Percentiles rank a stretch among this genome's conserved stretches.
Evolutionary conservation across 1,140 invertebrate species (phyloP).

Genomic region (Atta texana): DNA sequence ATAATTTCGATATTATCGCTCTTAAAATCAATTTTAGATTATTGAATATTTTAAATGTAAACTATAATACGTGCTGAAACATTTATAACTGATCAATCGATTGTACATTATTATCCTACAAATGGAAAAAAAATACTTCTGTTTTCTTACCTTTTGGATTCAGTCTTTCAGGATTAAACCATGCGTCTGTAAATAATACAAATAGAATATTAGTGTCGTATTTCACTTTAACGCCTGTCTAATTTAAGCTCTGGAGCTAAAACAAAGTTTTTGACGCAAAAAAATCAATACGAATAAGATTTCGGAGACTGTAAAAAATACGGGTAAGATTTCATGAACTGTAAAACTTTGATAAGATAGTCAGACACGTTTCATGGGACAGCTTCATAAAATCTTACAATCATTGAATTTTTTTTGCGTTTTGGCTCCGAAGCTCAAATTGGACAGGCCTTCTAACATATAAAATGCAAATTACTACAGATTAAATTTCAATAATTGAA

Average conservation of each 20-base stretch:
- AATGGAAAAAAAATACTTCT: background rate
- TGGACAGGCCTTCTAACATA: background rate
- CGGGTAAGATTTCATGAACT: too few relatives aligned
- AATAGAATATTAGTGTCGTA: slow-evolving; percentile 77
- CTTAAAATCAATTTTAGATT: background rate
- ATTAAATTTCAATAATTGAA: background rate
- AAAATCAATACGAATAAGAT: too few relatives aligned
- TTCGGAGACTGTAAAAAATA: too few relatives aligned
- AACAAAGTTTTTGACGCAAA: too few relatives aligned
- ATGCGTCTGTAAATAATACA: slow-evolving; percentile 93
- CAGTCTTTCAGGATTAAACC: slow-evolving; percentile 95
- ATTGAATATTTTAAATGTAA: background rate
- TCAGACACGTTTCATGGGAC: too few relatives aligned
- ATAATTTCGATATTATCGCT: background rate
- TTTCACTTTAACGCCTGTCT: slow-evolving; percentile 46
- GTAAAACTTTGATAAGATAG: too few relatives aligned
- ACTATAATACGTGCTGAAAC: background rate
- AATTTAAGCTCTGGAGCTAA: too few relatives aligned
- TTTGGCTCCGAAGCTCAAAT: too few relatives aligned
- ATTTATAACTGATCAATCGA: background rate
- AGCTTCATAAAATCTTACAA: too few relatives aligned
- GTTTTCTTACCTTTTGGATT: slow-evolving; percentile 93
- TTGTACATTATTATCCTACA: background rate
- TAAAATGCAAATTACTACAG: background rate
- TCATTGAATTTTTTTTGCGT: too few relatives aligned